These are phyloP conservation scores for human DNA, from an alignment of 2,113 vertebrate species.

Conservation along the genomic window GRCh38 chr12:68694001-68694500, in stretches of 20 bases:
- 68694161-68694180: not conserved
- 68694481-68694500: not conserved
- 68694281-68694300: conserved; percentile 14
- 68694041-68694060: not conserved
- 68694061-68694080: not conserved
- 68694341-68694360: not conserved
- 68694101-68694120: not conserved
- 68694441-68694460: not conserved
- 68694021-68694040: not conserved
- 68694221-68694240: not conserved
- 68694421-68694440: conserved; percentile 8
- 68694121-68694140: not conserved
- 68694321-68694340: not conserved
- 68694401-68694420: not conserved
- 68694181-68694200: not conserved
- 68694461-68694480: not conserved
- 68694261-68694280: not conserved
- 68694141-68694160: not conserved
- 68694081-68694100: conserved; percentile 16
- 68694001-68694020: not conserved
- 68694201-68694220: not conserved
- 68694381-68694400: not conserved
- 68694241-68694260: not conserved
- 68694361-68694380: not conserved
- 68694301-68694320: conserved; percentile 24